A percentile compares a stretch with the other conserved stretches of the same genome.
Conservation (phyloP, 2,888 invertebrate species). For the Papilio elwesi region DNA sequence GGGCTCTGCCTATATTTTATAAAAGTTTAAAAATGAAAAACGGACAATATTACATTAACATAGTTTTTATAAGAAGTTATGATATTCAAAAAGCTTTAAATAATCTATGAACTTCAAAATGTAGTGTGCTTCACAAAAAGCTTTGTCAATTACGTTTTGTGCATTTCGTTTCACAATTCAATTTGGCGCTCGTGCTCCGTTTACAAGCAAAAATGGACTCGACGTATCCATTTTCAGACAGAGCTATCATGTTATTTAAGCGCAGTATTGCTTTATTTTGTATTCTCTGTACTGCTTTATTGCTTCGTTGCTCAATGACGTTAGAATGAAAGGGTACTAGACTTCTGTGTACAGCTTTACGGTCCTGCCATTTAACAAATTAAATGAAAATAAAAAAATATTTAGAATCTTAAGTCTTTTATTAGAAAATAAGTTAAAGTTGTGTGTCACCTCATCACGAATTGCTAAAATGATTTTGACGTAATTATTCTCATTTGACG, state of each 20-base stretch:
- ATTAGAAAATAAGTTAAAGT: too few relatives aligned
- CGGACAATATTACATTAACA: too few relatives aligned
- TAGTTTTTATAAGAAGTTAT: too few relatives aligned
- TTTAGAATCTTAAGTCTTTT: too few relatives aligned
- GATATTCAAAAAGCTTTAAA: too few relatives aligned
- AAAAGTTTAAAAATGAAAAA: too few relatives aligned
- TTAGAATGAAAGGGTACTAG: neutral
- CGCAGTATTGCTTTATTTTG: constrained; percentile 15
- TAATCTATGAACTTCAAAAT: neutral
- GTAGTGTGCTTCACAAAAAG: neutral
- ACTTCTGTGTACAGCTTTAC: neutral
- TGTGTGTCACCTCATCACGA: too few relatives aligned
- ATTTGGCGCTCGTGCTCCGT: constrained; percentile 28
- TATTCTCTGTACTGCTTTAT: constrained; percentile 24
- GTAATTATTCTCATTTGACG: too few relatives aligned
- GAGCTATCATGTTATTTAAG: constrained; percentile 36
- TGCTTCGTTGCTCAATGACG: constrained; percentile 19
- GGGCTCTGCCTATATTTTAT: too few relatives aligned
- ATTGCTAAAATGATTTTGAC: too few relatives aligned
- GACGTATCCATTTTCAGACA: constrained; percentile 32
- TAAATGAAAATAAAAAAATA: too few relatives aligned
- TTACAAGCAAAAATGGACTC: constrained; percentile 33
- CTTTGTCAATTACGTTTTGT: constrained; percentile 18
- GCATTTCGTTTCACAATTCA: constrained; percentile 33
- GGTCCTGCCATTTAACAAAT: neutral